Percentiles rank a stretch among this genome's conserved stretches.
Evolutionary conservation across 1,140 invertebrate species (phyloP).

Genomic region (Drosophila navojoa): DNA sequence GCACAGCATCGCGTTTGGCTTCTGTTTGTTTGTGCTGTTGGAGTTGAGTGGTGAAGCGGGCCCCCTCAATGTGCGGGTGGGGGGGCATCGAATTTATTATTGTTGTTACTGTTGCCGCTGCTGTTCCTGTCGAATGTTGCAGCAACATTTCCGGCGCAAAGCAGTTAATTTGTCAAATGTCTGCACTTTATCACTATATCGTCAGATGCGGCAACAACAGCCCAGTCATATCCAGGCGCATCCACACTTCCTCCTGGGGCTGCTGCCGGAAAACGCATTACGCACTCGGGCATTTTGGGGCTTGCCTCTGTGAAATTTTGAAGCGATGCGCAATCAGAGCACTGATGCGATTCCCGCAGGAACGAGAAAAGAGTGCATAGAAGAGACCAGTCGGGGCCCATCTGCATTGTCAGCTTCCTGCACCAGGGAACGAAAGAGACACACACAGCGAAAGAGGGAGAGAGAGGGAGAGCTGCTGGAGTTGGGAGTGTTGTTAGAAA

Average conservation of each 20-base stretch:
- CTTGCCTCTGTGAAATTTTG: constrained; percentile 74
- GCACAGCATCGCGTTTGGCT: constrained; percentile 15
- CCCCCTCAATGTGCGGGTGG: background rate
- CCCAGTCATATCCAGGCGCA: background rate
- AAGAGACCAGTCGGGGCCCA: constrained; percentile 46
- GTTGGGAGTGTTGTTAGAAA: constrained; percentile 58
- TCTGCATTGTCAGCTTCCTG: constrained; percentile 65
- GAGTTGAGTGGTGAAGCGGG: background rate
- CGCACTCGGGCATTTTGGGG: constrained; percentile 74
- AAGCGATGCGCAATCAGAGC: constrained; percentile 79
- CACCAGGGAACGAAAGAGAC: constrained; percentile 2
- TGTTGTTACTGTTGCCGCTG: constrained; percentile 8
- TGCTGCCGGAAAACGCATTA: constrained; percentile 65
- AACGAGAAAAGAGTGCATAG: constrained; percentile 34
- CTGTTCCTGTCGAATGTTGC: constrained; percentile 56
- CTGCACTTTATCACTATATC: constrained; percentile 83
- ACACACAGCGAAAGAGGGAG: background rate
- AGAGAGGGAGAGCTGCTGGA: background rate
- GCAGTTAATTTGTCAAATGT: constrained; percentile 83
- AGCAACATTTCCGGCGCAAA: constrained; percentile 77
- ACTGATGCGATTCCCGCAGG: constrained; percentile 77
- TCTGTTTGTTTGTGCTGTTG: constrained; percentile 16
- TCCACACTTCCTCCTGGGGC: background rate
- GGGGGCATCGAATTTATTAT: constrained; percentile 15
- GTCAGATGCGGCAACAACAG: constrained; percentile 34